These are phyloP conservation scores for Dicranocentrus wangi DNA, from an alignment of 2,888 invertebrate species.

Conservation along the genomic window DNA sequence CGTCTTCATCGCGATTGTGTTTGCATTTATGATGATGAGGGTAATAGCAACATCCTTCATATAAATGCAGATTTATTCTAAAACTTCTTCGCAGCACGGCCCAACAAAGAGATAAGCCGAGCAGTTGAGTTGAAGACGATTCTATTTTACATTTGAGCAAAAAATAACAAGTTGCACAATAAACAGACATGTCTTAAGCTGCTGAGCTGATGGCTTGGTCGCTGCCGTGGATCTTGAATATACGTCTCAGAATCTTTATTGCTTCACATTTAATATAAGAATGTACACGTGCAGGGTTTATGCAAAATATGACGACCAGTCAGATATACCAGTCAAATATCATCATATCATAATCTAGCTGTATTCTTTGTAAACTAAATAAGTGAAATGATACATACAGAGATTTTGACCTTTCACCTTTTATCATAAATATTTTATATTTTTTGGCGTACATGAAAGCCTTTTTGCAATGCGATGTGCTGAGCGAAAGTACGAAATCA, in stretches of 20 bases:
- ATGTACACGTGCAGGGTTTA: too few species aligned
- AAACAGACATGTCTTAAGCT: constrained; percentile 5
- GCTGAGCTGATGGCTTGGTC: background rate
- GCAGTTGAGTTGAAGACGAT: background rate
- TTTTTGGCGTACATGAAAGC: too few species aligned
- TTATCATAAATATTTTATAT: constrained; percentile 23
- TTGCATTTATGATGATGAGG: constrained; percentile 14
- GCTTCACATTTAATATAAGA: too few species aligned
- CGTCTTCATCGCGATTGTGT: background rate
- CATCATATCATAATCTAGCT: too few species aligned
- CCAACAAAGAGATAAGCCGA: background rate
- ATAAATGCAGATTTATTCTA: constrained; percentile 53
- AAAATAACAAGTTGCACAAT: constrained; percentile 16
- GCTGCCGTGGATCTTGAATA: background rate
- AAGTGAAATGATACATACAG: too few species aligned
- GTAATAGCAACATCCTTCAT: constrained; percentile 35
- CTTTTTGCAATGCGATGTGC: too few species aligned
- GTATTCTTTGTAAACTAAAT: too few species aligned
- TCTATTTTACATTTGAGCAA: constrained; percentile 13
- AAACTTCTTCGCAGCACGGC: constrained; percentile 2
- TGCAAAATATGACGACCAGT: too few species aligned
- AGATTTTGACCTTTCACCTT: constrained; percentile 37
- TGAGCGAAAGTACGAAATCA: too few species aligned
- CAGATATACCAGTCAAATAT: too few species aligned
- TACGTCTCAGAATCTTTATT: too few species aligned